Conservation (phyloP, 2,113 vertebrate species). For the Chinchilla lanigera region DNA sequence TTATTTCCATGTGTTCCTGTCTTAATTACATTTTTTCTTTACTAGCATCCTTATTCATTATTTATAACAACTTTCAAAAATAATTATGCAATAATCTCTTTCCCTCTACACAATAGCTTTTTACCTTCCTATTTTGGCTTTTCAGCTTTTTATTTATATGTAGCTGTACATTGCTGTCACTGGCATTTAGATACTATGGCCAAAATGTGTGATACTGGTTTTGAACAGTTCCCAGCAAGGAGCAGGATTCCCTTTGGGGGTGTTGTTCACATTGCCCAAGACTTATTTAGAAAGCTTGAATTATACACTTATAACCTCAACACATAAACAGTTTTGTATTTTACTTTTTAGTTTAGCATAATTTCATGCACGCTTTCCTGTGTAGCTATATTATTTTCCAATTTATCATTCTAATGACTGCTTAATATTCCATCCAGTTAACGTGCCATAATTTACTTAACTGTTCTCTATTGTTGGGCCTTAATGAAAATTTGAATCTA, state of each 20-base stretch:
- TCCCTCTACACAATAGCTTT: background rate
- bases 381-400: constrained; percentile 68
- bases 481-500: constrained; percentile 74
- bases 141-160: background rate
- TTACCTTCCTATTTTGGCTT: background rate
- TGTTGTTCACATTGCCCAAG: background rate
- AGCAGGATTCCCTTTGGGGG: constrained; percentile 1
- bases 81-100: background rate
- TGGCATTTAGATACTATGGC: background rate
- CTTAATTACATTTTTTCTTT: constrained; percentile 70
- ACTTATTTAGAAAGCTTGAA: constrained; percentile 49
- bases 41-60: constrained; percentile 56
- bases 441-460: constrained; percentile 75
- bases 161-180: constrained; percentile 17
- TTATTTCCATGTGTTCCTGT: constrained; percentile 5
- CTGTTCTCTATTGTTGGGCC: constrained; percentile 69
- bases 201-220: background rate
- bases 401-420: constrained; percentile 77
- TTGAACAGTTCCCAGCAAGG: constrained; percentile 1
- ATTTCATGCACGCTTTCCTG: constrained; percentile 56
- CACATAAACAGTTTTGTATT: constrained; percentile 42
- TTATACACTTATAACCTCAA: background rate
- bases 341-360: constrained; percentile 69
- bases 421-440: constrained; percentile 80
- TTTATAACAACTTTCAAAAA: constrained; percentile 67